Evolutionary conservation across 1,140 invertebrate genomes (phyloP).

Genomic region (Branchinecta lynchi): DNA sequence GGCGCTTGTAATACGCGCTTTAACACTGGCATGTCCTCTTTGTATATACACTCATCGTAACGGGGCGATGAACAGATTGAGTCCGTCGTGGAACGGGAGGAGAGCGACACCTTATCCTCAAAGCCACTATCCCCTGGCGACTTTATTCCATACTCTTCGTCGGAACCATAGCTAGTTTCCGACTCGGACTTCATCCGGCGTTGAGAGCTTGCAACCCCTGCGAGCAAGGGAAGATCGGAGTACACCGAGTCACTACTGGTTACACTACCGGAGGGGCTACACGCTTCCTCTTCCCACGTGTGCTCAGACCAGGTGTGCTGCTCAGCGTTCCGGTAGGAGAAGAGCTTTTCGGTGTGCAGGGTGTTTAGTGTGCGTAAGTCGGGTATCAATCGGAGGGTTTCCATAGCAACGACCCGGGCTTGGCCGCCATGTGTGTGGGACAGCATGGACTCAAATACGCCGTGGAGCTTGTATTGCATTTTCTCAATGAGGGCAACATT

Average conservation of each 20-base stretch:
- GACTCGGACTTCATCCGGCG: conserved; percentile 49
- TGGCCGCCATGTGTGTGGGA: conserved; percentile 49
- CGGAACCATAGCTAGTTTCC: conserved; percentile 43
- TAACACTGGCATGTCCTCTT: conserved; percentile 79
- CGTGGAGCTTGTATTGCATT: conserved; percentile 74
- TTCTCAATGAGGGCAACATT: conserved; percentile 80
- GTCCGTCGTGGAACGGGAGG: conserved; percentile 23
- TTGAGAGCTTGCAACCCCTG: conserved; percentile 23
- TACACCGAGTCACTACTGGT: conserved; percentile 64
- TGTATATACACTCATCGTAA: conserved; percentile 44
- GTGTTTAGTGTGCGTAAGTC: conserved; percentile 89
- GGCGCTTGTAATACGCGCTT: conserved; percentile 80
- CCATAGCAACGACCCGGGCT: conserved; percentile 57
- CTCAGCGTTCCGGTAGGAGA: conserved; percentile 80
- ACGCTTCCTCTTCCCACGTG: conserved; percentile 47
- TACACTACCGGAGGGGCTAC: conserved; percentile 65
- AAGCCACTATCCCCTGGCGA: conserved; percentile 83
- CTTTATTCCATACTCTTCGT: conserved; percentile 42
- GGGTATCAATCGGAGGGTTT: conserved; percentile 82
- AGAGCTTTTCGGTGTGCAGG: conserved; percentile 83
- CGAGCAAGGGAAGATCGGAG: conserved; percentile 39
- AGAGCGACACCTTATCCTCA: conserved; percentile 60
- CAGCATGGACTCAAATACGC: conserved; percentile 68
- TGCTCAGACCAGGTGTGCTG: conserved; percentile 39
- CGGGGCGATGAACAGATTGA: conserved; percentile 33